Evolutionary conservation across 2,113 vertebrate genomes (phyloP).

Genomic region (Hydropotes inermis): DNA sequence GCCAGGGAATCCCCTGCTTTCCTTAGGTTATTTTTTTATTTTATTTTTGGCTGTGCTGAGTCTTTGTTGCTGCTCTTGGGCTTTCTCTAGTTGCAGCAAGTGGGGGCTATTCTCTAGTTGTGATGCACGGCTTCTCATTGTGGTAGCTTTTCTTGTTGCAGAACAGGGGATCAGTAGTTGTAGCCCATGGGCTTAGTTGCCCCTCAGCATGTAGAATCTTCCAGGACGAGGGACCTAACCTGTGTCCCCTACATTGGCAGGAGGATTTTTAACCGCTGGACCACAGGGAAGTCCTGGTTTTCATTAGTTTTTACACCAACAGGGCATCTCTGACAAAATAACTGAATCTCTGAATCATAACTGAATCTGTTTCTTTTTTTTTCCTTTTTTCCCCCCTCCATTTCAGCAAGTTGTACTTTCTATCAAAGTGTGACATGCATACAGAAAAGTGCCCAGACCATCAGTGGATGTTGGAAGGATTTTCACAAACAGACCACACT

Average conservation of each 20-base stretch:
- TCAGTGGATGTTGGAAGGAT: neutral
- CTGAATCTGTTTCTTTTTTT: neutral
- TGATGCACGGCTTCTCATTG: neutral
- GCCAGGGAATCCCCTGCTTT: neutral
- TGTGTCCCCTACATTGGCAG: neutral
- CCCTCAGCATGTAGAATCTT: neutral
- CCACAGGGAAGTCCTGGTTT: neutral
- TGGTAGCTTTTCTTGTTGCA: neutral
- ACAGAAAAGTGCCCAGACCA: neutral
- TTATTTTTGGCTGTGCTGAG: neutral
- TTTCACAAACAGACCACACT: neutral
- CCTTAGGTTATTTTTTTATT: neutral
- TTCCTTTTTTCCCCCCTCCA: neutral
- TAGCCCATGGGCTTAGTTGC: neutral
- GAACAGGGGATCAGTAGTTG: neutral
- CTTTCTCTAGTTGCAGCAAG: neutral
- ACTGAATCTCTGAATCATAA: neutral
- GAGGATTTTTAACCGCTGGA: neutral
- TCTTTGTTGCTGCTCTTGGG: neutral
- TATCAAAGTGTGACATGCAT: neutral
- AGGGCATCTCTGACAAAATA: neutral
- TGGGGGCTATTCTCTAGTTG: neutral
- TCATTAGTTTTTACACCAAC: neutral
- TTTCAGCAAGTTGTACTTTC: neutral
- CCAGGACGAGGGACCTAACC: neutral